Percentiles rank a stretch among this genome's conserved stretches.
Evolutionary conservation across 2,113 vertebrate species (phyloP).

Genomic region (Dascyllus trimaculatus): DNA sequence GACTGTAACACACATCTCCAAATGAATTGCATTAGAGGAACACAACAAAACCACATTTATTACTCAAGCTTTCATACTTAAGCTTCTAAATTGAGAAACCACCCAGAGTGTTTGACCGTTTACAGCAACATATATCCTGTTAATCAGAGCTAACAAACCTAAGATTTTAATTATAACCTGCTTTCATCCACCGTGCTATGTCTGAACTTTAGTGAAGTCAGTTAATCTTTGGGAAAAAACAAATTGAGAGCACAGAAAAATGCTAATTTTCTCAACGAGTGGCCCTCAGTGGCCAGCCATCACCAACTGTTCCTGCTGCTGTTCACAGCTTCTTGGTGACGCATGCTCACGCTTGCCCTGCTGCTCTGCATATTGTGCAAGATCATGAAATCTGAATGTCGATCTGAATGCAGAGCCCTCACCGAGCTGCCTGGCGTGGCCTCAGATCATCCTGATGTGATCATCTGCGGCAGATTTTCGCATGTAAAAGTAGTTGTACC

Average conservation of each 20-base stretch:
- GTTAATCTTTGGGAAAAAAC: not conserved
- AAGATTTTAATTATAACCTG: not conserved
- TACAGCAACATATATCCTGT: not conserved
- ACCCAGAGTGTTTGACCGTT: not conserved
- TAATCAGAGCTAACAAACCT: not conserved
- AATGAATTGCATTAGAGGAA: constrained; percentile 24
- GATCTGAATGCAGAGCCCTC: constrained; percentile 10
- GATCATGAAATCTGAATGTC: constrained; percentile 30
- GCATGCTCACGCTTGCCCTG: not conserved
- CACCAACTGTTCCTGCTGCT: constrained; percentile 18
- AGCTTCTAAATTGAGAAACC: constrained; percentile 1
- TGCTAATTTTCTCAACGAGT: not conserved
- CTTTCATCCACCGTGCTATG: not conserved
- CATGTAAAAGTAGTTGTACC: not conserved
- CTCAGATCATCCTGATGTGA: not conserved
- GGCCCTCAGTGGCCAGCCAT: not conserved
- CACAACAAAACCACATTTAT: constrained; percentile 3
- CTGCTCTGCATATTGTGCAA: constrained; percentile 32
- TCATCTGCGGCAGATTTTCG: constrained; percentile 18
- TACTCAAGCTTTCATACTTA: not conserved
- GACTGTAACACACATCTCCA: not conserved
- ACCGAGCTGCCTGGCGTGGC: not conserved
- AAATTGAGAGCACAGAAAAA: constrained; percentile 3
- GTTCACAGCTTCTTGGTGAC: constrained; percentile 4
- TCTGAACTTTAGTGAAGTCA: not conserved